Percentiles rank a stretch among this genome's conserved stretches.
Evolutionary conservation across 1,140 invertebrate genomes (phyloP).

Genomic region (Bombus sylvicola): DNA sequence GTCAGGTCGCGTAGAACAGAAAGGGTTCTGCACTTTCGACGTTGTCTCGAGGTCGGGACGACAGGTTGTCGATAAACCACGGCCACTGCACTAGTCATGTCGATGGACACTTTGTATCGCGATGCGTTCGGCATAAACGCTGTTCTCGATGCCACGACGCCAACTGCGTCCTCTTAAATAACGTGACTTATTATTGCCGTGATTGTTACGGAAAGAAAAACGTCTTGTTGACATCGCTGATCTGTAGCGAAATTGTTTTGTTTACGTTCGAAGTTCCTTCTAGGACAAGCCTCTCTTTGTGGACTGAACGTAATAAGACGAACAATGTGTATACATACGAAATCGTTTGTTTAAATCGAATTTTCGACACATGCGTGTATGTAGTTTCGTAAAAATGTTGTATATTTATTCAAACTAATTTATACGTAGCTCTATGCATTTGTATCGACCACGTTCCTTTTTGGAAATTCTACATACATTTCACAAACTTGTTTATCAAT

Average conservation of each 20-base stretch:
- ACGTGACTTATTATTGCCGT: not conserved
- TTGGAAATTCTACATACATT: too few species aligned
- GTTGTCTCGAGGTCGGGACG: conserved; percentile 39
- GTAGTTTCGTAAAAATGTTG: too few species aligned
- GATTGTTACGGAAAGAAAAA: not conserved
- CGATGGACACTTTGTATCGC: conserved; percentile 53
- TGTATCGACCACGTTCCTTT: too few species aligned
- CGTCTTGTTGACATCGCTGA: not conserved
- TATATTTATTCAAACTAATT: too few species aligned
- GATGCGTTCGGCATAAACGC: conserved; percentile 7
- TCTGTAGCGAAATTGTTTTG: not conserved
- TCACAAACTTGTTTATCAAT: too few species aligned
- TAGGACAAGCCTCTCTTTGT: rapidly evolving
- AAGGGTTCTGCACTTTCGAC: conserved; percentile 60
- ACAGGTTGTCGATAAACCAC: conserved; percentile 66
- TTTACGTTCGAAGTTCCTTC: not conserved
- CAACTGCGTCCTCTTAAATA: not conserved
- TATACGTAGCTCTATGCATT: too few species aligned
- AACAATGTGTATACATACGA: too few species aligned
- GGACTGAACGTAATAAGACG: rapidly evolving
- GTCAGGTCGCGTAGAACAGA: conserved; percentile 47
- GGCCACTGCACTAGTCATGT: conserved; percentile 44
- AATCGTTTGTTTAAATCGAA: too few species aligned
- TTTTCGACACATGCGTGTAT: too few species aligned
- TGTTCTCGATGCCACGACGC: not conserved